phyloP scores from a whole-genome alignment of 2,113 vertebrate genomes.

The Hystrix brachyura region DNA sequence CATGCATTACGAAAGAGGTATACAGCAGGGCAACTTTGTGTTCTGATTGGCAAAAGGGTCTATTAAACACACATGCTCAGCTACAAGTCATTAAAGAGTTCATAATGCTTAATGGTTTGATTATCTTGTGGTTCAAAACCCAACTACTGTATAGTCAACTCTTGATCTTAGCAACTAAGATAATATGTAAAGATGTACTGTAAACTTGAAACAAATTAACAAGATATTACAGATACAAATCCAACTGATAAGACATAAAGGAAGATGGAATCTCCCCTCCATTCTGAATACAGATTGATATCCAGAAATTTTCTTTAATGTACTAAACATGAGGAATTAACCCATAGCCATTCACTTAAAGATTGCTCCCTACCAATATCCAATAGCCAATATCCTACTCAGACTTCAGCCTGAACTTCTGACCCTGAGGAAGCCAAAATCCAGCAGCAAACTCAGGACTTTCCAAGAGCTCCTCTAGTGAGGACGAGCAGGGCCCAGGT shows the following conservation, averaged over 20 bases:
- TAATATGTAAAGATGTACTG: background rate
- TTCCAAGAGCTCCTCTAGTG: slow-evolving; percentile 84
- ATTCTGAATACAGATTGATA: slow-evolving; percentile 53
- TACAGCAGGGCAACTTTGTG: background rate
- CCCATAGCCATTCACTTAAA: background rate
- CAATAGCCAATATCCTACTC: slow-evolving; percentile 48
- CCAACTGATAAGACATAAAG: background rate
- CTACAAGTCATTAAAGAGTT: background rate
- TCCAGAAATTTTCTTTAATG: background rate
- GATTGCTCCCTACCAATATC: slow-evolving; percentile 71
- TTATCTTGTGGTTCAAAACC: slow-evolving; percentile 28
- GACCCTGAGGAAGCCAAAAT: slow-evolving; percentile 46
- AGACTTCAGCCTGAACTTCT: background rate
- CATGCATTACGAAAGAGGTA: background rate
- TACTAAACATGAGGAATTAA: background rate
- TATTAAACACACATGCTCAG: slow-evolving; percentile 36
- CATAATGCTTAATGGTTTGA: slow-evolving; percentile 24
- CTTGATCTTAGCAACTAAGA: slow-evolving; percentile 50
- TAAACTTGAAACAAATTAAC: background rate
- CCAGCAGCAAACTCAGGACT: slow-evolving; percentile 74
- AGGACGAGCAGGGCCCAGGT: slow-evolving; percentile 82
- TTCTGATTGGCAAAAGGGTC: slow-evolving; percentile 34
- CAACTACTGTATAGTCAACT: slow-evolving; percentile 63
- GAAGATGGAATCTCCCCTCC: background rate
- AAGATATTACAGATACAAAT: background rate